A percentile compares a stretch with the other conserved stretches of the same genome.
phyloP scores from a whole-genome alignment of 2,113 vertebrate species.

The Butorides virescens region DNA sequence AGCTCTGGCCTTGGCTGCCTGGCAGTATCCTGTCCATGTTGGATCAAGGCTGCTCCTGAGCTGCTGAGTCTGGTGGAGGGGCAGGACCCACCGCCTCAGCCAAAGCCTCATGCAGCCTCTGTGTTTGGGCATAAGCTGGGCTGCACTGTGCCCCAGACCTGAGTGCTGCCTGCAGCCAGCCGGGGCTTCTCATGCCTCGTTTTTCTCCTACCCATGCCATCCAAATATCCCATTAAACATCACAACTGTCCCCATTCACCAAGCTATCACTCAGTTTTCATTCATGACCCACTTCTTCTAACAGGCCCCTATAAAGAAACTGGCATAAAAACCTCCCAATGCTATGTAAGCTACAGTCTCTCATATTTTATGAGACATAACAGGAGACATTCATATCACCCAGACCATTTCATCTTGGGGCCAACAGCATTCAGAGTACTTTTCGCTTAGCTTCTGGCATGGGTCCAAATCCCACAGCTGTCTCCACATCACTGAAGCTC shows the following conservation, averaged over 20 bases:
- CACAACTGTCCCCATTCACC: background rate
- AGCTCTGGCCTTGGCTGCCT: background rate
- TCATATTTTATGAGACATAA: background rate
- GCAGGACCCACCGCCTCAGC: background rate
- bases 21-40: background rate
- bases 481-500: background rate
- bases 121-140: background rate
- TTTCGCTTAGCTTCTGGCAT: background rate
- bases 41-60: background rate
- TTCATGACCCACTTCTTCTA: background rate
- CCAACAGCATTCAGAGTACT: background rate
- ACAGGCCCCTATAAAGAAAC: background rate
- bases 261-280: background rate
- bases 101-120: background rate
- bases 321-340: background rate
- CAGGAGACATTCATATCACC: accelerated
- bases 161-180: accelerated
- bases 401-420: background rate
- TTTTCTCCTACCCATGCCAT: background rate
- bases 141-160: background rate
- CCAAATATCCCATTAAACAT: background rate
- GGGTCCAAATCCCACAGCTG: background rate
- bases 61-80: background rate
- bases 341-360: background rate
- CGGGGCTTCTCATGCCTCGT: background rate